A percentile compares a stretch with the other conserved stretches of the same genome.
Conservation (phyloP, 1,140 invertebrate genomes). For the Bombus difficillimus region DNA sequence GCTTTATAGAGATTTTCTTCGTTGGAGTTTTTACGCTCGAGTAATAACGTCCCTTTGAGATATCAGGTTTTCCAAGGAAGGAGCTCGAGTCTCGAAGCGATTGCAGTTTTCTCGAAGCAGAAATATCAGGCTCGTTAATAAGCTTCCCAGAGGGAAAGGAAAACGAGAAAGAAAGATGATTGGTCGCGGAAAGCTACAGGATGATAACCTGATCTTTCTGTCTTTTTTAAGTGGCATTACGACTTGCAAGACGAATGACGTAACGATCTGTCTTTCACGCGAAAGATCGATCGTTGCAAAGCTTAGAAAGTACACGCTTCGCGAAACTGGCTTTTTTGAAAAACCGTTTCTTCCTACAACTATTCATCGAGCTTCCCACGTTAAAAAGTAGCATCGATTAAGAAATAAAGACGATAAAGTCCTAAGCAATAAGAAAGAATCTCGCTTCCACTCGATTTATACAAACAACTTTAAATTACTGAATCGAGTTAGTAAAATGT, state of each 20-base stretch:
- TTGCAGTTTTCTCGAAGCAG: background rate
- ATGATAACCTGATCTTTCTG: conserved; percentile 41
- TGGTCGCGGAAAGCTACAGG: background rate
- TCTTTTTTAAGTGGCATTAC: conserved; percentile 54
- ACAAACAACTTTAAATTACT: too few species aligned
- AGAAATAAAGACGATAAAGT: too few species aligned
- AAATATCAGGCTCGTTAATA: conserved; percentile 12
- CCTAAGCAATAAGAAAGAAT: too few species aligned
- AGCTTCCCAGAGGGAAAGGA: background rate
- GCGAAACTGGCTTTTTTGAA: background rate
- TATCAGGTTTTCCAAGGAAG: background rate
- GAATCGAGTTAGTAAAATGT: too few species aligned
- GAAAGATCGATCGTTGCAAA: conserved; percentile 20
- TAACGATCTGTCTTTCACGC: conserved; percentile 25
- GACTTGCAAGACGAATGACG: conserved; percentile 50
- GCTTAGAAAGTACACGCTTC: background rate
- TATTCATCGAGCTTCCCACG: background rate
- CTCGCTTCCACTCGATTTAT: too few species aligned
- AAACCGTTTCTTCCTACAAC: background rate
- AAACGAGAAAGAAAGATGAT: conserved; percentile 14
- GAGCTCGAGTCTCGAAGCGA: background rate
- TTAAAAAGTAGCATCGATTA: too few species aligned
- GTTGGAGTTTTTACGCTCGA: background rate
- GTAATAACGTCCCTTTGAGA: background rate
- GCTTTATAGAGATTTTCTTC: background rate